Conservation (phyloP, 2,888 invertebrate species). For the Digitonthophagus gazella region DNA sequence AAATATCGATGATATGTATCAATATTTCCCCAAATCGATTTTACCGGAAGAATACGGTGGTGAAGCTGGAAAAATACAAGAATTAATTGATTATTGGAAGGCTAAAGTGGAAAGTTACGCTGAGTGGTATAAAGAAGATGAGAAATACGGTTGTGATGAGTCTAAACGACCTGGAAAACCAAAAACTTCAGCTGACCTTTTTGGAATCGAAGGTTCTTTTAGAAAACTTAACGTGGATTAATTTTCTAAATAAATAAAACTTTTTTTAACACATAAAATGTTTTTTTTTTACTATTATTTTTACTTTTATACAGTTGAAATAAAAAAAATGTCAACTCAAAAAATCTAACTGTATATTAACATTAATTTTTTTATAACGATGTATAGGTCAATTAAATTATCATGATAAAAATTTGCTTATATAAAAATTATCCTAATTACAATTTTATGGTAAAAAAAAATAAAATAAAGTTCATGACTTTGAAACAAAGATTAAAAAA, state of each 20-base stretch:
- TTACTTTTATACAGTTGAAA: too few species aligned
- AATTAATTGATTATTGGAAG: constrained; percentile 55
- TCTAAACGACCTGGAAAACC: constrained; percentile 55
- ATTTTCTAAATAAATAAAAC: background rate
- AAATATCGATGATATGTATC: constrained; percentile 57
- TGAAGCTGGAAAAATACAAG: constrained; percentile 55
- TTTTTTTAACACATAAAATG: too few species aligned
- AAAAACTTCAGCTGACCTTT: constrained; percentile 55
- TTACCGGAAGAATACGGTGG: constrained; percentile 69
- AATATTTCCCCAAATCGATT: constrained; percentile 57
- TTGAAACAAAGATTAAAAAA: too few species aligned
- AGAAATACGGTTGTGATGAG: constrained; percentile 53
- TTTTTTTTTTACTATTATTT: too few species aligned
- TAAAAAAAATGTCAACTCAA: too few species aligned
- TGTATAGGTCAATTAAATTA: too few species aligned
- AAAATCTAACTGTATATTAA: too few species aligned
- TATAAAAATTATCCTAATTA: too few species aligned
- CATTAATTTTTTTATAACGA: too few species aligned
- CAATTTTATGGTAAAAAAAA: too few species aligned
- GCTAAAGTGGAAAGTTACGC: constrained; percentile 54
- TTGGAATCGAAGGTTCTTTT: constrained; percentile 51
- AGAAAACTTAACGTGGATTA: constrained; percentile 34
- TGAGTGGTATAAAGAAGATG: constrained; percentile 56
- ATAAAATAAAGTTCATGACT: too few species aligned
- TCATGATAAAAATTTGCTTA: too few species aligned